These are phyloP conservation scores for Brachynemurus nebulosus DNA, from an alignment of 2,888 invertebrate species.

Conservation along the genomic window DNA sequence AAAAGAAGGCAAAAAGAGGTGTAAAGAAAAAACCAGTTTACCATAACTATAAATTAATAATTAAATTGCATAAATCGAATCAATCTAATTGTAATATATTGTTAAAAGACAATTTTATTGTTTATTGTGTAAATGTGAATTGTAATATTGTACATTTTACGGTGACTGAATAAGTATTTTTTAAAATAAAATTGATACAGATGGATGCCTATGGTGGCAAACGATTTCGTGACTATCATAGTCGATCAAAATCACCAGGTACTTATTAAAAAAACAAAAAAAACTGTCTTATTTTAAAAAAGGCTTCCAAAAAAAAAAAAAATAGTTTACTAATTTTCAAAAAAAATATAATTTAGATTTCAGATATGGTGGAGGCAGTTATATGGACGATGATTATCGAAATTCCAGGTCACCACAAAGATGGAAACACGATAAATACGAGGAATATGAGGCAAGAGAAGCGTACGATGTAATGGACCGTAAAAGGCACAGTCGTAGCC, in stretches of 20 bases:
- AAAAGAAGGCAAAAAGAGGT: no score
- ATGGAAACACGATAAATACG: conserved; percentile 8
- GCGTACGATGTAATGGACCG: neutral
- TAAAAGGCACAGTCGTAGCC: neutral
- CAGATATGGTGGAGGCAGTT: neutral
- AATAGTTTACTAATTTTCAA: neutral
- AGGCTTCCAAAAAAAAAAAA: no score
- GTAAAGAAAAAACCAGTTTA: no score
- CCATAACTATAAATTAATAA: no score
- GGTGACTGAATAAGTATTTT: no score
- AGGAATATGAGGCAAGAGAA: conserved; percentile 3
- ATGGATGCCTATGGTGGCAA: neutral
- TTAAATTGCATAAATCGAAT: no score
- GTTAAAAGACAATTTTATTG: no score
- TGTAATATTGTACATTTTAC: no score
- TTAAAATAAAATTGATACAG: neutral
- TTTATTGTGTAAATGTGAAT: no score
- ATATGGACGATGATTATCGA: neutral
- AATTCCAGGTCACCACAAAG: conserved; percentile 6
- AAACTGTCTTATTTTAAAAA: neutral
- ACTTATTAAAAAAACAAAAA: neutral
- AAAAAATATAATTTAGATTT: neutral
- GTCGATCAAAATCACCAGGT: conserved; percentile 2
- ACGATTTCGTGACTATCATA: conserved; percentile 1
- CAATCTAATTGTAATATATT: no score